Base-by-base conservation (phyloP, 1,140 invertebrate genomes). In the Callitettix versicolor region DNA sequence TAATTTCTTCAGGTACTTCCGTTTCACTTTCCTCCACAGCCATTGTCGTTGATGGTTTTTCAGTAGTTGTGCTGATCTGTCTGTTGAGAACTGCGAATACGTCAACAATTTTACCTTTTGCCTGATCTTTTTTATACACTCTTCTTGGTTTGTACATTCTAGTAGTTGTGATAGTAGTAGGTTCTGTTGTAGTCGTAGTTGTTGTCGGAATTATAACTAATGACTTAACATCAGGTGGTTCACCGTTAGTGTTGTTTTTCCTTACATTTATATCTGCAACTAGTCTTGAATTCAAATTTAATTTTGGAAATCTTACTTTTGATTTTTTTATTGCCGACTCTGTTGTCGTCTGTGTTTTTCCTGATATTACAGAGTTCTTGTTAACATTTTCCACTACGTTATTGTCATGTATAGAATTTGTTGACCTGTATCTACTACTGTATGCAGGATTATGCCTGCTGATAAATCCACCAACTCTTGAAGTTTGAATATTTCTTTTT, bases 111-210 rank as follows among this genome's bases (percentile, higher is more conserved):
- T 49, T 55, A 20, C 22, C 21, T 46, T 46, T 52, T 52, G 38
- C 48, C 24, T 38, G 22, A 6, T 52, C 42, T 44, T 60, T 60
- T 17, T 55, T 52, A 15, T 55, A 49, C 1, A 58, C 49, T 26
- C 54, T 58, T 43, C 55, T 60, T n/a, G 59, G 59, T 20, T 57
- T 57, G 33, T 60, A 60, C 59, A 60, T 60, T 53, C 56, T 58
- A 3, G 56, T 53, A 0, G 56, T 60, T 18, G 53, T 60, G 3
- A 41, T 34, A n/a, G 59, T 53, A 18, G 53, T 34, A 0, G 24
- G 20, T 15, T 50, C 50, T 15, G 58, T 59, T 33, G 58, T 59
- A 12, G 54, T 56, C 14, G 54, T 53, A 3, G 58, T 59, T 6
- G 53, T 59, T 24, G 53, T 56, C 12, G 51, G 24, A 1, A 24